Base-by-base conservation (phyloP, 92 coral and sea anemone species). In the Pocillopora grandis region DNA sequence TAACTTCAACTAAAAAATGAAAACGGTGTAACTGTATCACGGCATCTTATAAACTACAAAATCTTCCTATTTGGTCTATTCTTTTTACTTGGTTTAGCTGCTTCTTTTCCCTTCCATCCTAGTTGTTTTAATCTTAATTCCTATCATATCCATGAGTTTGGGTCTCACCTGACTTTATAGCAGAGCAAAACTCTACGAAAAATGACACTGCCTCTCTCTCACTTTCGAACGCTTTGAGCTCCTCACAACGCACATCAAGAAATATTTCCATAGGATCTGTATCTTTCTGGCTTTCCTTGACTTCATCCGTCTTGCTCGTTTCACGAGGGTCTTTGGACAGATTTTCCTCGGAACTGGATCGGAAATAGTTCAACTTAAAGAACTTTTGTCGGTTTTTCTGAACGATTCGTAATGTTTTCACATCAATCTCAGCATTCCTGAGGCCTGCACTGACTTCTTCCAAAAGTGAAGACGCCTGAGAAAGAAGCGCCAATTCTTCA, bases 181-280 rank as follows among this genome's bases (percentile, higher is more conserved):
- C 75, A 11, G 90, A 88, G 42, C 87, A 79, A 37, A 87, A 58
- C 56, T 81, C 52, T 20, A 91, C 42, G 42, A 91, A 88, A 12
- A 78, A 87, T 31, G 15, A 49, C 18, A 91, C 68, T 66, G 84
- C 64, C 0, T 77, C 83, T 52, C 65, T 77, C 63, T 91, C 92
- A 37, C 82, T 82, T 66, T 85, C 90, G 69, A 85, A 91, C 9
- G 94, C 86, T 13, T 55, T 16, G 18, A 91, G 90, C 64, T 91
- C 94, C 19, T 85, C 88, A 60, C 66, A 71, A 23, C 86, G 86
- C 86, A 82, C 59, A 17, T 71, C 86, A 42, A 82, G 86, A 61
- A 82, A 82, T 7, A 60, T 1, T 21, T 14, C 48, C 58, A 19
- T 62, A n/a, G 62, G 31, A 0, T 23, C 56, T 77, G 86, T 71